phyloP scores from a whole-genome alignment of 92 coral and sea anemone genomes.

The Pocillopora grandis region DNA sequence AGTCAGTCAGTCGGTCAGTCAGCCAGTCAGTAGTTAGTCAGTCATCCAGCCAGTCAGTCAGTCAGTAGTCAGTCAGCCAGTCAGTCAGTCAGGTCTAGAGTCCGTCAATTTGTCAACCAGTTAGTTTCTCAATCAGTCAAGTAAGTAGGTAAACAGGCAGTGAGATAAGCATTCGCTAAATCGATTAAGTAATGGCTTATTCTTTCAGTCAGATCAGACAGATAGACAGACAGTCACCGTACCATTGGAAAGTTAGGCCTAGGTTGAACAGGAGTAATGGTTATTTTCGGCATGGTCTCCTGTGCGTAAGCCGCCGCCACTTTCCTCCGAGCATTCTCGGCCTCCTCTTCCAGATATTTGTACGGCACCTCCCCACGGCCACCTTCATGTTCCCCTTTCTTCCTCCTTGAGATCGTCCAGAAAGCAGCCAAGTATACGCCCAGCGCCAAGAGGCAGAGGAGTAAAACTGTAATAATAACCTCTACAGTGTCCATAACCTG shows the following conservation, averaged over 20 bases:
- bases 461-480: slow-evolving; percentile 70
- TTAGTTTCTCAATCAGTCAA: neutral
- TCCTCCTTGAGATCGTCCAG: slow-evolving; percentile 75
- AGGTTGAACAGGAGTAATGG: slow-evolving; percentile 82
- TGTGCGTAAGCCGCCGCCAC: slow-evolving; percentile 53
- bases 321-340: slow-evolving; percentile 35
- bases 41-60: neutral
- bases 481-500: slow-evolving; percentile 78
- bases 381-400: slow-evolving; percentile 37
- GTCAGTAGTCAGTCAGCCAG: neutral
- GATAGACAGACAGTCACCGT: slow-evolving; percentile 5
- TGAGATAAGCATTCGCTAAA: neutral
- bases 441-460: slow-evolving; percentile 67
- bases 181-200: too few relatives aligned
- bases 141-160: too few relatives aligned
- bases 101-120: neutral
- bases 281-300: slow-evolving; percentile 64
- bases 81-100: neutral
- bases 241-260: slow-evolving; percentile 78
- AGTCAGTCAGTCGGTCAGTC: too few relatives aligned
- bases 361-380: slow-evolving; percentile 22
- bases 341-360: slow-evolving; percentile 51
- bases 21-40: too few relatives aligned
- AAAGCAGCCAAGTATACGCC: slow-evolving; percentile 70
- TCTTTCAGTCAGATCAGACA: neutral